These are phyloP conservation scores for Halyomorpha halys DNA, from an alignment of 1,140 invertebrate genomes.

Conservation along the genomic window DNA sequence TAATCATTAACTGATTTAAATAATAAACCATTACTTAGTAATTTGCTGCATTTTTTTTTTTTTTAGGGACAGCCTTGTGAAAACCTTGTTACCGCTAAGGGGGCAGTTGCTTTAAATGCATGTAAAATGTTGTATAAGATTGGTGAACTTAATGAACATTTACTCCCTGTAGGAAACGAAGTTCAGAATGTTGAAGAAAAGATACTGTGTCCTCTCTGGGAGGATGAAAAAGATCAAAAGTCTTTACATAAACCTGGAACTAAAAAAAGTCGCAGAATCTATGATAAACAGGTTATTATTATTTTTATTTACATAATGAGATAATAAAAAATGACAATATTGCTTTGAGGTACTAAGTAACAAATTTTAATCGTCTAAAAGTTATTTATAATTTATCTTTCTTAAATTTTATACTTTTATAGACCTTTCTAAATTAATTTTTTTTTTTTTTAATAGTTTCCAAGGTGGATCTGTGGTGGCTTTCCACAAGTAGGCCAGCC, in stretches of 20 bases:
- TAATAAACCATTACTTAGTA: too few relatives aligned
- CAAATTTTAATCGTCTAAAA: too few relatives aligned
- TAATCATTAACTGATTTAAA: too few relatives aligned
- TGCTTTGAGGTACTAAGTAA: too few relatives aligned
- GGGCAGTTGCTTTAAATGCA: constrained; percentile 64
- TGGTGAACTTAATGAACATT: constrained; percentile 63
- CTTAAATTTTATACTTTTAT: too few relatives aligned
- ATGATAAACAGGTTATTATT: constrained; percentile 48
- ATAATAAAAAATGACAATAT: too few relatives aligned
- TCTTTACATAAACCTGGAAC: constrained; percentile 48
- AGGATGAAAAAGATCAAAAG: constrained; percentile 34
- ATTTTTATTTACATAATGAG: constrained; percentile 23
- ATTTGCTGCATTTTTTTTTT: too few relatives aligned
- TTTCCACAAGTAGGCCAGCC: neutral
- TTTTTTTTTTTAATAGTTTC: constrained; percentile 14
- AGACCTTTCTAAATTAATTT: neutral
- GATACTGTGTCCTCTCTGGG: constrained; percentile 42
- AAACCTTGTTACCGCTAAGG: constrained; percentile 58
- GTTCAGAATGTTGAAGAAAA: constrained; percentile 31
- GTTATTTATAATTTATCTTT: constrained; percentile 5
- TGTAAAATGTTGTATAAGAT: constrained; percentile 58
- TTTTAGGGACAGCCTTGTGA: constrained; percentile 49
- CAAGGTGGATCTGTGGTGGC: constrained; percentile 14
- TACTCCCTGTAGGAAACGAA: constrained; percentile 53
- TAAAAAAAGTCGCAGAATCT: constrained; percentile 56